Evolutionary conservation across 2,888 invertebrate species (phyloP).

Genomic region (Eurytoma adleriae): DNA sequence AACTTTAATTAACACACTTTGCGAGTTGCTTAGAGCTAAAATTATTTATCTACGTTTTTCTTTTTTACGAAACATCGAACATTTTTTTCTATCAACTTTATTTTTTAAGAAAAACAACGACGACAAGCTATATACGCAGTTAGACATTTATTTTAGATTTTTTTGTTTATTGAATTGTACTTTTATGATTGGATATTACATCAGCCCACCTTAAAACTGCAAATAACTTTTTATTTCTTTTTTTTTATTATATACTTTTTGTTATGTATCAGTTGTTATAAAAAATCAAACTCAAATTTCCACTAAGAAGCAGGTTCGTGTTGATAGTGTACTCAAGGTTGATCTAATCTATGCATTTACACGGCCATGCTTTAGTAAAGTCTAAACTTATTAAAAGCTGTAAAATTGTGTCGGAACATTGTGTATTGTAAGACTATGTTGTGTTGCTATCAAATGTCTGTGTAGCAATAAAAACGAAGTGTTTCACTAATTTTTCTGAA

Average conservation of each 20-base stretch:
- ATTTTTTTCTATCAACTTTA: not conserved
- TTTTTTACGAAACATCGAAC: slow-evolving; percentile 3
- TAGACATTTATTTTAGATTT: slow-evolving; percentile 14
- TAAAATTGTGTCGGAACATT: slow-evolving; percentile 15
- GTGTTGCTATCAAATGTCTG: too few species aligned
- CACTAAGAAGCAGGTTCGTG: slow-evolving; percentile 56
- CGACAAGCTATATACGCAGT: slow-evolving; percentile 29
- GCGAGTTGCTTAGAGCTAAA: slow-evolving; percentile 1
- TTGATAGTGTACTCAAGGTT: slow-evolving; percentile 48
- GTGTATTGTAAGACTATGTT: too few species aligned
- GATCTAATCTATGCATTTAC: slow-evolving; percentile 45
- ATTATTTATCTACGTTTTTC: not conserved
- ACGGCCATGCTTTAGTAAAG: slow-evolving; percentile 48
- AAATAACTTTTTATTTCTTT: slow-evolving; percentile 29
- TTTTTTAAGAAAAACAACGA: slow-evolving; percentile 32
- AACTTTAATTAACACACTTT: slow-evolving; percentile 27
- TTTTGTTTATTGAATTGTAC: slow-evolving; percentile 2
- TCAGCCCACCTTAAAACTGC: slow-evolving; percentile 13
- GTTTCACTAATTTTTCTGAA: too few species aligned
- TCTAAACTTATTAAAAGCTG: slow-evolving; percentile 51
- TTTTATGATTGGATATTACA: slow-evolving; percentile 26
- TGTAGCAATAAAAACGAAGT: too few species aligned
- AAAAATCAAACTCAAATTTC: slow-evolving; percentile 43
- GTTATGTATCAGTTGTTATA: slow-evolving; percentile 31
- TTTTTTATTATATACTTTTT: slow-evolving; percentile 35